Evolutionary conservation across 2,113 vertebrate species (phyloP), one percentile per base, ranked within the genome.

Genomic region (Parotia lawesii): DNA sequence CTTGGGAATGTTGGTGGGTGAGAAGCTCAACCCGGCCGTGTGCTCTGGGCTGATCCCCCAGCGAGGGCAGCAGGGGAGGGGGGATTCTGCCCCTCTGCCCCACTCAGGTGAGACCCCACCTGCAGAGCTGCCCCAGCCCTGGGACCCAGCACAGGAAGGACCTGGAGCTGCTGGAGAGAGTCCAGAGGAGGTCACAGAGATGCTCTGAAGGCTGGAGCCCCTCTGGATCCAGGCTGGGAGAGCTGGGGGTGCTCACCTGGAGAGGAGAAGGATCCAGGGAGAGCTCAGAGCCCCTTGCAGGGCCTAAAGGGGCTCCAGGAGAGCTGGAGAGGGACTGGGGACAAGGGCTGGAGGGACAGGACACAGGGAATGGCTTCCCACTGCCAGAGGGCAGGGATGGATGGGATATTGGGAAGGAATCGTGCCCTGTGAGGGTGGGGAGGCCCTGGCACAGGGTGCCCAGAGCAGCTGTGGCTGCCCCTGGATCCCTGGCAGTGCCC

Each of bases 371-470:
- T 42, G 74, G 37, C 18, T 42, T 3, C 72, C 20, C 20, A 47
- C 1, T 37, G 54, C 19, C 40, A 47, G 8, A 37, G n/a, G 44
- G 28, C 28, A 40, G 28, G 21, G 16, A 0, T 10, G 0, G 58
- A 8, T n/a, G 45, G 37, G 13, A 40, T 5, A 5, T 2, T 50
- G 57, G 74, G 57, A 4, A 50, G 17, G 45, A 50, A 76, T 76
- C n/a, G 3, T 4, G 38, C 7, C 3, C 44, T 76, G 27, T 0
- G 21, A 76, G 21, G 44, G 21, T 33, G 44, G 12, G 12, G 0
- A 33, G 21, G 3, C 35, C 35, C 35, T 76, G 73, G 73, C 35
- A 40, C 45, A n/a, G 37, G 17, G 22, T 50, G 28, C 35, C 29
- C 57, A 62, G 45, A 62, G 58, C 0, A 51, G 58, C 37, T 40